Conservation (phyloP, 2,113 vertebrate genomes). For the Candoia aspera region DNA sequence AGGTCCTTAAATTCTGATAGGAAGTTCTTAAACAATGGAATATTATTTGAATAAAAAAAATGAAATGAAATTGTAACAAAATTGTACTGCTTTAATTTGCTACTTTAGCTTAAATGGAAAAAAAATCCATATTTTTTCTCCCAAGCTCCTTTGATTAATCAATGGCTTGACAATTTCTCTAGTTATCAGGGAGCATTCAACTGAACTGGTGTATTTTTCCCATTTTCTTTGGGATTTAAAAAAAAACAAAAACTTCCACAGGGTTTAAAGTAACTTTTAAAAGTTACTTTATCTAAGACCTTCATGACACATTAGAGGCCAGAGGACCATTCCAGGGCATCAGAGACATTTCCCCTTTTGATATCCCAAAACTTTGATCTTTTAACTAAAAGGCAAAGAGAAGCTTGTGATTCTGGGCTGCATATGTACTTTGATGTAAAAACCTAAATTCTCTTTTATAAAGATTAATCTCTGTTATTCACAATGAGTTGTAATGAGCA, state of each 20-base stretch:
- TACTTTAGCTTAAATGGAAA: background rate
- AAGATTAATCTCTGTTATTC: background rate
- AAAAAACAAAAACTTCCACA: background rate
- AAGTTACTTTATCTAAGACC: background rate
- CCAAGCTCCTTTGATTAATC: background rate
- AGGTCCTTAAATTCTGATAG: background rate
- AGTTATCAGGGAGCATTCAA: background rate
- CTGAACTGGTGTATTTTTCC: background rate
- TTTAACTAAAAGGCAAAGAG: background rate
- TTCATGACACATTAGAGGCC: background rate
- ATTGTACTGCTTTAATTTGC: background rate
- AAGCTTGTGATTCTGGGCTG: background rate
- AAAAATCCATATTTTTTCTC: background rate
- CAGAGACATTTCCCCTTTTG: background rate
- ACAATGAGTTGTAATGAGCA: background rate
- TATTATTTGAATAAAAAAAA: background rate
- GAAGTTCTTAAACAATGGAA: background rate
- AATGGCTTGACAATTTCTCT: background rate
- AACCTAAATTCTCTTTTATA: background rate
- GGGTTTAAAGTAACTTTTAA: background rate
- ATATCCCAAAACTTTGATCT: background rate
- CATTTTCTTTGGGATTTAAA: background rate
- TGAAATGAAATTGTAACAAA: background rate
- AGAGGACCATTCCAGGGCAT: background rate
- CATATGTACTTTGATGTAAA: background rate